Evolutionary conservation across 2,113 vertebrate species (phyloP).

Genomic region (Pseudopodoces humilis): DNA sequence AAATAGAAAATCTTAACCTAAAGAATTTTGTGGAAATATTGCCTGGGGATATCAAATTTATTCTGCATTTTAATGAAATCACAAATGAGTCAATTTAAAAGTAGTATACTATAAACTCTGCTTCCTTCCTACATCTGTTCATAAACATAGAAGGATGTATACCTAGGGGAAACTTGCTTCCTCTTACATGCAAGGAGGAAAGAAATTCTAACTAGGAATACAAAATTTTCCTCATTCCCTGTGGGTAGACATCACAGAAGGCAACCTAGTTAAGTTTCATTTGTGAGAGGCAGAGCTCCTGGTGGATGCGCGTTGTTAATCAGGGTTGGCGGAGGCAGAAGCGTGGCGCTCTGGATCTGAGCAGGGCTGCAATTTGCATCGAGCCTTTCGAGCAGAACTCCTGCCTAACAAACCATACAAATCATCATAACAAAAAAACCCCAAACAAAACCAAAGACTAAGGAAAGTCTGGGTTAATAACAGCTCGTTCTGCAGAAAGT

Average conservation of each 20-base stretch:
- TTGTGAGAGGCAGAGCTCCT: not conserved
- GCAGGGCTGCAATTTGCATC: not conserved
- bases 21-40: constrained; percentile 36
- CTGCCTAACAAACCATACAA: constrained; percentile 24
- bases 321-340: constrained; percentile 10
- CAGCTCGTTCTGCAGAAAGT: not conserved
- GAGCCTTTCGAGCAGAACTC: not conserved
- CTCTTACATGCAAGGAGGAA: not conserved
- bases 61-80: constrained; percentile 63
- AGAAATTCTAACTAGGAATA: not conserved
- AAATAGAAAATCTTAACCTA: constrained; percentile 17
- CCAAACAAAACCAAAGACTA: not conserved
- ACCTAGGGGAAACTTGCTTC: constrained; percentile 8
- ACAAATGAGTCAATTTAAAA: constrained; percentile 64
- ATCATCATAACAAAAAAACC: not conserved
- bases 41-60: constrained; percentile 50
- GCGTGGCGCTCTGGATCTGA: not conserved
- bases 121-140: constrained; percentile 58
- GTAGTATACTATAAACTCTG: constrained; percentile 28
- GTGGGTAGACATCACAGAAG: constrained; percentile 16
- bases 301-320: not conserved
- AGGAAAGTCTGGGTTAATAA: not conserved
- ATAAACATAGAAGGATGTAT: constrained; percentile 24
- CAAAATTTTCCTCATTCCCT: not conserved
- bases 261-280: constrained; percentile 13